A percentile compares a stretch with the other conserved stretches of the same genome.
phyloP scores from a whole-genome alignment of 2,797 vertebrate genomes.

The Rousettus madagascariensis region DNA sequence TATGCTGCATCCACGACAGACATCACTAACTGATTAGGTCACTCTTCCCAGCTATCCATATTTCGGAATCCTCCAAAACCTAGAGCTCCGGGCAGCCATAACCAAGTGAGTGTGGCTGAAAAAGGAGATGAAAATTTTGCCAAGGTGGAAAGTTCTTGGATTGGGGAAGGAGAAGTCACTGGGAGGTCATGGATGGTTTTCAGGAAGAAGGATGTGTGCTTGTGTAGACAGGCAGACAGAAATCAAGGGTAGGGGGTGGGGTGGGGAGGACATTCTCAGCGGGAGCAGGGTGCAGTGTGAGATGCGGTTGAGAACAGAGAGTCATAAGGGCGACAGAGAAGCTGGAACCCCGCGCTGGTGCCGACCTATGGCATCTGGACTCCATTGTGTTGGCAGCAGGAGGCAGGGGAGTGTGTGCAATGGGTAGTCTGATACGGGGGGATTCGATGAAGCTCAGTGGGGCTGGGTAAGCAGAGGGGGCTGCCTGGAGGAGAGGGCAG shows the following conservation, averaged over 20 bases:
- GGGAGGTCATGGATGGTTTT: not conserved
- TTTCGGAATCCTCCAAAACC: not conserved
- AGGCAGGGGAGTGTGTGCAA: not conserved
- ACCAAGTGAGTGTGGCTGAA: not conserved
- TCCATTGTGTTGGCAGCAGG: not conserved
- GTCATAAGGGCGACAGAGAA: not conserved
- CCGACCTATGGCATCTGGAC: not conserved
- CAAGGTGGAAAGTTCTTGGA: not conserved
- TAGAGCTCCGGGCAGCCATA: not conserved
- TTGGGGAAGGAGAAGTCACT: not conserved
- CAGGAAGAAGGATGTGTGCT: not conserved
- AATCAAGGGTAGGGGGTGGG: not conserved
- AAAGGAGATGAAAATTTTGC: not conserved
- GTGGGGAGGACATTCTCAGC: not conserved
- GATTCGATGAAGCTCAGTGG: not conserved
- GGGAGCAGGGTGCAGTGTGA: not conserved
- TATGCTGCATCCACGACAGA: not conserved
- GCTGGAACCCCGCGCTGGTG: not conserved
- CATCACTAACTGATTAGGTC: not conserved
- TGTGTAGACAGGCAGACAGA: not conserved
- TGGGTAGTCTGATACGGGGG: not conserved
- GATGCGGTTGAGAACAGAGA: not conserved
- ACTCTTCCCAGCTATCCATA: not conserved
- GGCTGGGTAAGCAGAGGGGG: not conserved
- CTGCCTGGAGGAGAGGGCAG: not conserved